Base-by-base conservation (phyloP, 2,113 vertebrate species). In the Bos javanicus region DNA sequence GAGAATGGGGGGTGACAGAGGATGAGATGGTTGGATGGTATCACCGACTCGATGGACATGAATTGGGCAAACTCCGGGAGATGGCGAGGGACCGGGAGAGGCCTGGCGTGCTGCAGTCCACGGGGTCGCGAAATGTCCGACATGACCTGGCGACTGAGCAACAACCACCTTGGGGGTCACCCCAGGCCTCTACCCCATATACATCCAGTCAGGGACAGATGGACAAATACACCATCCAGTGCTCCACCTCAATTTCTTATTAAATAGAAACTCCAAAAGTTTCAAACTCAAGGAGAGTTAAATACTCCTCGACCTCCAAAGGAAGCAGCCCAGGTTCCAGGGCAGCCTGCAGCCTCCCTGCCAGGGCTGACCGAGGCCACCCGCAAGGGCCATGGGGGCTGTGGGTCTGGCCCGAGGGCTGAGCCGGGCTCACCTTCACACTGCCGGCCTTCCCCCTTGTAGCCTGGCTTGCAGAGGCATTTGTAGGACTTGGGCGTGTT, bases 401-500 rank as follows among this genome's bases (percentile, higher is more conserved):
- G 0, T 0, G 98, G 94, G 62, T 93, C 89, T 74, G 95, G 97
- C 88, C 94, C 97, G 90, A 90, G 98, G 95, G 97, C 83, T 87
- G 98, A 98, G 97, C 97, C 56, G 95, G 56, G 89, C 99, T 99
- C 99, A 99, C 99, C 99, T 98, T 99, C 99, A 1, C 99, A 99
- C 76, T 99, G 99, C 90, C 99, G 99, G 80, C 99, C 99, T 90
- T 99, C 99, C 60, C 99, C 99, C 98, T 99, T 99, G 97, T 99
- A 99, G 89, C 99, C 99, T 0, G 99, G 99, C 95, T 99, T 99
- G 98, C 99, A 99, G 98, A 99, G 99, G 98, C 99, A 99, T 98
- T 99, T 99, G 99, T 99, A 99, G 96, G 99, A 99, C 97, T 99
- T 99, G 1, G 99, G 99, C 0, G 99, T 99, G 98, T 99, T 99